Conservation (phyloP, 2,888 invertebrate genomes). For the Pseudanteris insignis region DNA sequence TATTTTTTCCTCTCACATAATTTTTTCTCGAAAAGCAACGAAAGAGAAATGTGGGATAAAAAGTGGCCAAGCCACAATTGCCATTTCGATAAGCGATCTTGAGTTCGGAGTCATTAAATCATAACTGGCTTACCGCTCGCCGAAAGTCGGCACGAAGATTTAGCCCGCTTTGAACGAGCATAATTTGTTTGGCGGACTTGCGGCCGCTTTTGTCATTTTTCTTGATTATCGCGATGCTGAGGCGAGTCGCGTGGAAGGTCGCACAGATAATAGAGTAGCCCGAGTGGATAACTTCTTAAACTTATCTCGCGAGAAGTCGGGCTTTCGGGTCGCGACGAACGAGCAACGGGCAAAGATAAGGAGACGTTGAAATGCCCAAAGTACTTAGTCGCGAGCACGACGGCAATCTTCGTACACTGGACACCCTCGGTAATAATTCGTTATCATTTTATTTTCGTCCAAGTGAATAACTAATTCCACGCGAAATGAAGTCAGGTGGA, state of each 20-base stretch:
- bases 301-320: constrained; percentile 35
- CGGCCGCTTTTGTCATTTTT: constrained; percentile 36
- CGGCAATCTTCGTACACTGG: too few relatives aligned
- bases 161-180: constrained; percentile 12
- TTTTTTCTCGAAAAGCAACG: too few relatives aligned
- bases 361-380: constrained; percentile 19
- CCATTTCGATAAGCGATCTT: constrained; percentile 8
- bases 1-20: too few relatives aligned
- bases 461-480: constrained; percentile 19
- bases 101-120: constrained; percentile 15
- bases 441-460: too few relatives aligned
- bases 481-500: too few relatives aligned
- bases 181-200: constrained; percentile 31
- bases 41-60: too few relatives aligned
- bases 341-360: constrained; percentile 5
- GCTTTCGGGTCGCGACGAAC: constrained; percentile 13
- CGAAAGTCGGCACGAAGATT: constrained; percentile 13
- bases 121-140: constrained; percentile 5
- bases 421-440: too few relatives aligned
- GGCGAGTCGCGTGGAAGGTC: constrained; percentile 26
- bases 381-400: too few relatives aligned
- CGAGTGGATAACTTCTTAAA: constrained; percentile 41
- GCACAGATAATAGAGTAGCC: constrained; percentile 37
- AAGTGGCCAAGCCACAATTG: too few relatives aligned
- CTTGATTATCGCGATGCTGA: constrained; percentile 37